These are phyloP conservation scores for Spilosoma lubricipeda DNA, from an alignment of 2,888 invertebrate species.

Conservation along the genomic window DNA sequence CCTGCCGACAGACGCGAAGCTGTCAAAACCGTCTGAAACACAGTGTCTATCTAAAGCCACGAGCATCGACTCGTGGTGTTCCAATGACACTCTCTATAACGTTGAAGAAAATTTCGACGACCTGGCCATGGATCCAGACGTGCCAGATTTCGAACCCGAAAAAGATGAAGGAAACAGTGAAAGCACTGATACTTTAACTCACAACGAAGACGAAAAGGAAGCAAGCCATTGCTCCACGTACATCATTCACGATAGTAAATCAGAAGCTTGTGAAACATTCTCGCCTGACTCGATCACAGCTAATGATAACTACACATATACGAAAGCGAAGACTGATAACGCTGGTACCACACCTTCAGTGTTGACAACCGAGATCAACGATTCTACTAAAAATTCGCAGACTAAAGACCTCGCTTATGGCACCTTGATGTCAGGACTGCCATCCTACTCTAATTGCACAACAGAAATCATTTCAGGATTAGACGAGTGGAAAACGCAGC, in stretches of 20 bases:
- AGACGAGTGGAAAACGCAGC: slow-evolving; percentile 75
- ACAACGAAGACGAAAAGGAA: slow-evolving; percentile 76
- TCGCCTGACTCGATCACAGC: slow-evolving; percentile 80
- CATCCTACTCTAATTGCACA: slow-evolving; percentile 77
- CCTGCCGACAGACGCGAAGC: slow-evolving; percentile 80
- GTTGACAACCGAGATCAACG: slow-evolving; percentile 69
- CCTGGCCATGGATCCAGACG: slow-evolving; percentile 74
- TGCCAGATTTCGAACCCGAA: slow-evolving; percentile 62
- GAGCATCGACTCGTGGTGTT: slow-evolving; percentile 88
- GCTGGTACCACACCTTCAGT: slow-evolving; percentile 64
- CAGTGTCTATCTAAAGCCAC: slow-evolving; percentile 84
- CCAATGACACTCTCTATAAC: slow-evolving; percentile 88
- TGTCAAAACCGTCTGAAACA: slow-evolving; percentile 79
- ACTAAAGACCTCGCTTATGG: slow-evolving; percentile 79
- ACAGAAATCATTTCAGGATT: slow-evolving; percentile 68
- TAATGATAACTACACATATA: slow-evolving; percentile 77
- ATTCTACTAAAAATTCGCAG: slow-evolving; percentile 72
- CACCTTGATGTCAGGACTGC: slow-evolving; percentile 73
- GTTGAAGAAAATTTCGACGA: slow-evolving; percentile 87
- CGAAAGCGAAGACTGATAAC: slow-evolving; percentile 72
- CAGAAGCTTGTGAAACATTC: slow-evolving; percentile 75
- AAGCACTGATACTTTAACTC: slow-evolving; percentile 76
- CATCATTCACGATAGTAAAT: slow-evolving; percentile 77
- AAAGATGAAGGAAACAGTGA: slow-evolving; percentile 71
- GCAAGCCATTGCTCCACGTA: slow-evolving; percentile 77